These are phyloP conservation scores for Xiphorhynchus elegans DNA, from an alignment of 2,113 vertebrate species.

Conservation along the genomic window DNA sequence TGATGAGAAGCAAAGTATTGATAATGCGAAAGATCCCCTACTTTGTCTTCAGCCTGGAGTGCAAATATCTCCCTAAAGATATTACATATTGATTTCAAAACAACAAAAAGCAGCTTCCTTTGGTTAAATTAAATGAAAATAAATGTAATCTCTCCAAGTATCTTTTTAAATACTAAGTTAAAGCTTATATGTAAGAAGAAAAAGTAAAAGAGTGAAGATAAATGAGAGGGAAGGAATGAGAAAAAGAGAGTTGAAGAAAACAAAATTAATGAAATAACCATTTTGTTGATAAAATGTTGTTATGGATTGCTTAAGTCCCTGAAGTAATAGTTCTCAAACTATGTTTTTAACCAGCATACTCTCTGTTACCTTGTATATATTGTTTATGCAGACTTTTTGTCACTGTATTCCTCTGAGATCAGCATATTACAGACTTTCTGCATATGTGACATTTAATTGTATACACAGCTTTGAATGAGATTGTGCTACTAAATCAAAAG, in stretches of 20 bases:
- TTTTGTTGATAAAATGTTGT: neutral
- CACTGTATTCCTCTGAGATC: neutral
- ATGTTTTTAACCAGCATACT: neutral
- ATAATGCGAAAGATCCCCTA: neutral
- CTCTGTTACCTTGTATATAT: neutral
- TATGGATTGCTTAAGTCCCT: neutral
- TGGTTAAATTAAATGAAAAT: conserved; percentile 25
- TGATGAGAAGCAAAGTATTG: neutral
- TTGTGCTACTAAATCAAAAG: neutral
- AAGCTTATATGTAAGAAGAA: neutral
- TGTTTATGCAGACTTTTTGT: neutral
- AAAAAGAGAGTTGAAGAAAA: neutral
- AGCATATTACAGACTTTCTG: neutral
- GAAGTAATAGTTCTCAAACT: neutral
- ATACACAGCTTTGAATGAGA: neutral
- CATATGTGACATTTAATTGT: neutral
- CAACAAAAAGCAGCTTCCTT: neutral
- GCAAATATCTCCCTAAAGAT: neutral
- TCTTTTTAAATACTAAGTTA: neutral
- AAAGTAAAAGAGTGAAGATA: neutral
- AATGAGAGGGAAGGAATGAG: neutral
- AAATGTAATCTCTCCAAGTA: neutral
- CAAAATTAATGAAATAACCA: neutral
- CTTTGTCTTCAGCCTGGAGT: conserved; percentile 15
- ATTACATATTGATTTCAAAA: neutral